Evolutionary conservation across 1,140 invertebrate genomes (phyloP).

Genomic region (Paraescarpia echinospica): DNA sequence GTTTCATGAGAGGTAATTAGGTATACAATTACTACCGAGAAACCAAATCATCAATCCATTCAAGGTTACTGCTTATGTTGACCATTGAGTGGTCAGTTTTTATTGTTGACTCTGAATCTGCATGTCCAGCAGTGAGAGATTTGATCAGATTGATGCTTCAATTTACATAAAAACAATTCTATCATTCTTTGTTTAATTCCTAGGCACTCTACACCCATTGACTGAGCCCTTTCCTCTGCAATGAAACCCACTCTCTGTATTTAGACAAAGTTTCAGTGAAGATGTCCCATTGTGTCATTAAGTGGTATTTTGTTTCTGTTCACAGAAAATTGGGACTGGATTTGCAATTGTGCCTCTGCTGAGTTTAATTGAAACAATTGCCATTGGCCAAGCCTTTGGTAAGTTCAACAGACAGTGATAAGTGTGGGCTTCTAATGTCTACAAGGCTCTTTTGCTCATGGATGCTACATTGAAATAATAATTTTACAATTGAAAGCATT

Average conservation of each 20-base stretch:
- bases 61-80: too few species aligned
- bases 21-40: too few species aligned
- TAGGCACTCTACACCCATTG: background rate
- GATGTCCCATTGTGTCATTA: conserved; percentile 7
- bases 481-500: background rate
- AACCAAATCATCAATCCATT: too few species aligned
- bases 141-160: background rate
- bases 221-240: background rate
- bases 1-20: too few species aligned
- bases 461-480: background rate
- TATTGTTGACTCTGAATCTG: background rate
- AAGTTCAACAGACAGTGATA: conserved; percentile 26
- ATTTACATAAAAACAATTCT: background rate
- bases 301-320: conserved; percentile 5
- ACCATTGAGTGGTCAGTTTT: background rate
- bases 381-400: conserved; percentile 59
- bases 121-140: background rate
- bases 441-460: background rate
- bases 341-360: conserved; percentile 53
- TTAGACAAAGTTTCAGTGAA: background rate
- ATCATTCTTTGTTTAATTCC: background rate
- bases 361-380: conserved; percentile 55
- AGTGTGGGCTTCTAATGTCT: background rate
- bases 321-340: conserved; percentile 54
- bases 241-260: background rate